Evolutionary conservation across 37 sponge, comb jelly and placozoan genomes (phyloP).

Genomic region (Petrosia ficiformis): DNA sequence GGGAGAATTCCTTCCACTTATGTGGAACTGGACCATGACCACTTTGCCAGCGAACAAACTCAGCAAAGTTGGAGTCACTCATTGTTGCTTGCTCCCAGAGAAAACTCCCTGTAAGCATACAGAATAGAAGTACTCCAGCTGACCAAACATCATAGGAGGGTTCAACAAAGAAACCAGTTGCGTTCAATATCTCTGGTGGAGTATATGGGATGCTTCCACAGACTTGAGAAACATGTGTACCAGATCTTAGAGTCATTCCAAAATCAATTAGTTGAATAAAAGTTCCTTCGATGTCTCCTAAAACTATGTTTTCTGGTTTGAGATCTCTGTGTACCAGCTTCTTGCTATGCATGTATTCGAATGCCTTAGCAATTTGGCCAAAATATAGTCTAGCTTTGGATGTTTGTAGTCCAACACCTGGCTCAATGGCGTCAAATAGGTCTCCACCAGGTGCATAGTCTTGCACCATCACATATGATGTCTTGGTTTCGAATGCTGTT

Average conservation of each 20-base stretch:
- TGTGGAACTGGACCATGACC: slow-evolving; percentile 53
- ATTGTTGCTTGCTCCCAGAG: slow-evolving; percentile 93
- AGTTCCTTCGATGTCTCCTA: slow-evolving; percentile 65
- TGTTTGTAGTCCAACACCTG: slow-evolving; percentile 81
- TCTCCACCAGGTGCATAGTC: slow-evolving; percentile 91
- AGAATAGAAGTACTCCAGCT: slow-evolving; percentile 88
- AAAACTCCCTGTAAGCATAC: slow-evolving; percentile 95
- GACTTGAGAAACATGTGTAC: slow-evolving; percentile 76
- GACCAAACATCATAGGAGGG: slow-evolving; percentile 93
- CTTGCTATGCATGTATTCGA: slow-evolving; percentile 88
- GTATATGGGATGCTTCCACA: slow-evolving; percentile 96
- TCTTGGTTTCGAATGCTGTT: slow-evolving; percentile 85
- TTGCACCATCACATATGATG: slow-evolving; percentile 85
- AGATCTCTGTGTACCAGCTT: slow-evolving; percentile 92
- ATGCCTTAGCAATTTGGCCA: slow-evolving; percentile 73
- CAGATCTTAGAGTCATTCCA: slow-evolving; percentile 91
- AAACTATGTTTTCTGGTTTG: slow-evolving; percentile 92
- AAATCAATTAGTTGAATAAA: slow-evolving; percentile 84
- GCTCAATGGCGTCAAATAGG: slow-evolving; percentile 90
- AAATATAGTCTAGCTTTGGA: slow-evolving; percentile 52
- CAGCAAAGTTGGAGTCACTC: slow-evolving; percentile 85
- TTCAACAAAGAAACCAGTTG: slow-evolving; percentile 78
- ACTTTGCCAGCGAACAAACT: slow-evolving; percentile 85
- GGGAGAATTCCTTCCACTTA: slow-evolving; percentile 82
- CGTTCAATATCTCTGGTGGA: slow-evolving; percentile 91